phyloP scores from a whole-genome alignment of 2,888 invertebrate genomes.

The Coelinius sp. region DNA sequence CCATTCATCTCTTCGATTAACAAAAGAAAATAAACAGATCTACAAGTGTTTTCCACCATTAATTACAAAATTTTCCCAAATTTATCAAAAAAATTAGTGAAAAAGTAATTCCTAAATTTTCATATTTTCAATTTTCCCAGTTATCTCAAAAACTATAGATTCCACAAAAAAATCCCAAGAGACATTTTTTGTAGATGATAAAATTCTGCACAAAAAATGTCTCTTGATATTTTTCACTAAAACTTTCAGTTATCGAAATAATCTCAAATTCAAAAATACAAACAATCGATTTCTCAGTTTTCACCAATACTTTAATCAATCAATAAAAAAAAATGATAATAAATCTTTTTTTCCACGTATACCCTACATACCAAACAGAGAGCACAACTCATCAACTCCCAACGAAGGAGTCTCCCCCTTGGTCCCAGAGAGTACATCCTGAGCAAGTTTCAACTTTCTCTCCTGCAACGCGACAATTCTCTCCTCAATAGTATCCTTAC shows the following conservation, averaged over 20 bases:
- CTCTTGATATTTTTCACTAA: too few species aligned
- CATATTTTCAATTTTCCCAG: too few species aligned
- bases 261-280: too few species aligned
- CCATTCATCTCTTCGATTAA: neutral
- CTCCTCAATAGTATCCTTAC: constrained; percentile 90
- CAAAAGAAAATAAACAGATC: neutral
- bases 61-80: neutral
- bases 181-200: too few species aligned
- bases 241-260: too few species aligned
- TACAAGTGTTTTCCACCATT: neutral
- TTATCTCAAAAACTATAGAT: too few species aligned
- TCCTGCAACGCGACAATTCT: constrained; percentile 84
- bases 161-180: too few species aligned
- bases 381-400: neutral
- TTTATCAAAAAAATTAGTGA: neutral
- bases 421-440: neutral
- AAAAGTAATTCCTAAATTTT: neutral
- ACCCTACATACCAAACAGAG: neutral
- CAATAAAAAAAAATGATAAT: neutral
- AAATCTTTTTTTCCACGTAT: neutral
- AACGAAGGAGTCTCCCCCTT: neutral
- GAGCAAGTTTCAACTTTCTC: neutral
- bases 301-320: neutral
- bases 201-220: too few species aligned
- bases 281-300: too few species aligned